These are phyloP conservation scores for Azorinus chamasolen DNA, from an alignment of 2,888 invertebrate genomes.

Conservation along the genomic window DNA sequence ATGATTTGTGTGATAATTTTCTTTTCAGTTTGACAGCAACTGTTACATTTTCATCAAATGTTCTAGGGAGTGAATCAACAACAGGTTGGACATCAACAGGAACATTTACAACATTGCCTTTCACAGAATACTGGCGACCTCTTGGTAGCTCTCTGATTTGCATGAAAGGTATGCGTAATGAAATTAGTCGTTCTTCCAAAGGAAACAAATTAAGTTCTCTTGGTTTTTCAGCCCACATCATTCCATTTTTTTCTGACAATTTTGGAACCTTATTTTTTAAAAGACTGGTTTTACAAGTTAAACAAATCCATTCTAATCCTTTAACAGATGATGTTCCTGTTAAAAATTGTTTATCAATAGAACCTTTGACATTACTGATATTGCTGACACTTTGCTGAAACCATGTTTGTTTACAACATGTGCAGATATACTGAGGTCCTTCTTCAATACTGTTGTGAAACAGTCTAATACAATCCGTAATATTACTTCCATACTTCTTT, in stretches of 20 bases:
- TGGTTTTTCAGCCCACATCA: conserved; percentile 56
- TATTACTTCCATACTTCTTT: conserved; percentile 1
- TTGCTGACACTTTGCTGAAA: conserved; percentile 21
- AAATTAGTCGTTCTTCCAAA: conserved; percentile 14
- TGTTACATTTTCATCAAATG: conserved; percentile 47
- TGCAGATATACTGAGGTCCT: conserved; percentile 12
- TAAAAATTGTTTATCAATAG: conserved; percentile 30
- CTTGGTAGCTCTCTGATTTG: too few species aligned
- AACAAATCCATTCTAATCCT: conserved; percentile 37
- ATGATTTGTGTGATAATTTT: conserved; percentile 37
- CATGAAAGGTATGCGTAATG: too few species aligned
- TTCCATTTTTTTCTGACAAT: conserved; percentile 26
- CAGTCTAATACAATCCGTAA: not conserved
- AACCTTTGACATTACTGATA: not conserved
- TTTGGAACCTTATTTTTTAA: conserved; percentile 41
- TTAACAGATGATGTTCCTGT: conserved; percentile 27
- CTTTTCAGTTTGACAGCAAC: conserved; percentile 57
- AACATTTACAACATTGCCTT: conserved; percentile 61
- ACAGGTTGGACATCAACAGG: conserved; percentile 61
- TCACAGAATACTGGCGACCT: too few species aligned
- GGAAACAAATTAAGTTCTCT: conserved; percentile 46
- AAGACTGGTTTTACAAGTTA: conserved; percentile 34
- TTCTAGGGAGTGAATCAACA: conserved; percentile 28
- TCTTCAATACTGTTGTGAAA: conserved; percentile 6
- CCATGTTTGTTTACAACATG: too few species aligned